Conservation (phyloP, 2,113 vertebrate genomes). For the Astatoreochromis straeleni region DNA sequence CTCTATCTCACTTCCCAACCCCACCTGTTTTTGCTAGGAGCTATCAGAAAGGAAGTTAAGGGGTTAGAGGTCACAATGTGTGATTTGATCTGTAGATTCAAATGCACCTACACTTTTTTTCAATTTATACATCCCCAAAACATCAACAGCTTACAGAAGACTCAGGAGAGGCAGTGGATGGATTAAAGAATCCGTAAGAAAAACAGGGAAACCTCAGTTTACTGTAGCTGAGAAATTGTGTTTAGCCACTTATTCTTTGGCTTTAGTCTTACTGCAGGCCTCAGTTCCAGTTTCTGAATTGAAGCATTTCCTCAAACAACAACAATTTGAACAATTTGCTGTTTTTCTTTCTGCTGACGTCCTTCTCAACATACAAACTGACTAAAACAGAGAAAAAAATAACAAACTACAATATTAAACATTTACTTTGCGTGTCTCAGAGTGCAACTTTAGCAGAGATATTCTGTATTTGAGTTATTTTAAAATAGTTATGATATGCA, state of each 20-base stretch:
- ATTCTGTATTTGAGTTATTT: not conserved
- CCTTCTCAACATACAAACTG: not conserved
- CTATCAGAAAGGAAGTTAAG: not conserved
- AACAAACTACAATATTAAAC: not conserved
- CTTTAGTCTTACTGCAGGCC: not conserved
- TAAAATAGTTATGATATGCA: not conserved
- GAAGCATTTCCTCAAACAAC: not conserved
- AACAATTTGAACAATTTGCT: not conserved
- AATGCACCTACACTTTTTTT: not conserved
- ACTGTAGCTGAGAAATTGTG: not conserved
- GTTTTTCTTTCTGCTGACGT: not conserved
- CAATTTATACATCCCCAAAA: not conserved
- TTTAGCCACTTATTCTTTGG: not conserved
- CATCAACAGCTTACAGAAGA: not conserved
- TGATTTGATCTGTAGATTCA: not conserved
- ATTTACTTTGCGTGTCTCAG: not conserved
- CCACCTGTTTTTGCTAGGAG: not conserved
- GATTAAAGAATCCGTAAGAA: not conserved
- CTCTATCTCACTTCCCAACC: not conserved
- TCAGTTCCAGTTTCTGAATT: not conserved
- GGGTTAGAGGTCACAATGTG: not conserved
- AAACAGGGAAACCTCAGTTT: not conserved
- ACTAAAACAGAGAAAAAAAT: not conserved
- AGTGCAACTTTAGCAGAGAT: not conserved
- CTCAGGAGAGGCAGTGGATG: not conserved